Conservation (phyloP, 2,888 invertebrate genomes). For the Phasia obesa region DNA sequence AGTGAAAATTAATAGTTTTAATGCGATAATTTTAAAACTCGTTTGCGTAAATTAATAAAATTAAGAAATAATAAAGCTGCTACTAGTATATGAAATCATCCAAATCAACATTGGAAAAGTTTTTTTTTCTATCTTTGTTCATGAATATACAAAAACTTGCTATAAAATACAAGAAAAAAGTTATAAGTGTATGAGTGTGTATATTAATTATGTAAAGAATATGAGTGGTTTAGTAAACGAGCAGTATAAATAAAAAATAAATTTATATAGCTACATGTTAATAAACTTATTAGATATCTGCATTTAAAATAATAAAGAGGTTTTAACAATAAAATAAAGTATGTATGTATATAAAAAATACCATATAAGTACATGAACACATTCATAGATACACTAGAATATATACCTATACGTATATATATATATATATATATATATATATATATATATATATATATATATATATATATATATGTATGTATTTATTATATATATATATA, state of each 20-base stretch:
- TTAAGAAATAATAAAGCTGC: constrained; percentile 30
- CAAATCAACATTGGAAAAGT: constrained; percentile 49
- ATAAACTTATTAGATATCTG: neutral
- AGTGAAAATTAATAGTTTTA: constrained; percentile 20
- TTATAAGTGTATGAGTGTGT: constrained; percentile 50
- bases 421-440: constrained; percentile 16
- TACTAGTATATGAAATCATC: constrained; percentile 64
- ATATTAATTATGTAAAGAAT: constrained; percentile 68
- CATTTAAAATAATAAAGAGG: too few species aligned
- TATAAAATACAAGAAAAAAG: constrained; percentile 12
- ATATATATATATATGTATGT: too few species aligned
- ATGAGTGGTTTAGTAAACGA: constrained; percentile 60
- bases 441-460: too few species aligned
- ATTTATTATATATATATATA: constrained; percentile 4
- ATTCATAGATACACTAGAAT: neutral
- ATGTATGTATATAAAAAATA: neutral
- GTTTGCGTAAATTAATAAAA: constrained; percentile 67
- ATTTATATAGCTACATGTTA: constrained; percentile 21
- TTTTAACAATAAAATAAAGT: neutral
- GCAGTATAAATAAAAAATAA: constrained; percentile 42
- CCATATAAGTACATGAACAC: constrained; percentile 5
- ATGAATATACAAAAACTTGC: constrained; percentile 49
- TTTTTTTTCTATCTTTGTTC: constrained; percentile 51
- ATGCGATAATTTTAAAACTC: constrained; percentile 64
- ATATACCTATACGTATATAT: constrained; percentile 12